Evolutionary conservation across 1,140 invertebrate genomes (phyloP), one percentile per base, ranked within the genome.

Genomic region (Pentalonia nigronervosa): DNA sequence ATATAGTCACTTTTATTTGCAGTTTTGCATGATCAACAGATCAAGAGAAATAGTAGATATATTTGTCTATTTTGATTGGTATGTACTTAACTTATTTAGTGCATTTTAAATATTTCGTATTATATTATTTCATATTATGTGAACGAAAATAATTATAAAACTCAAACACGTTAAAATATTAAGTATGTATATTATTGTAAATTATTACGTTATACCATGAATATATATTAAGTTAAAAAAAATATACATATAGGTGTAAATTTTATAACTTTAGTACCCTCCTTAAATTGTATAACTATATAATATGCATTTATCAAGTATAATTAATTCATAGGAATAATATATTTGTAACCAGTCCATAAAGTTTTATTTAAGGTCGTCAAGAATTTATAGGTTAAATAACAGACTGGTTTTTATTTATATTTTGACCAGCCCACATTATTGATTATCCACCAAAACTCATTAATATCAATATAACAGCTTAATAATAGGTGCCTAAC

Each of bases 281-380:
- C 60, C 14, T 76, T 76, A 34, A n/a, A 76, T 76, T n/a, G 14
- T 76, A 76, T 76, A 76, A n/a, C 60, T 76, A 76, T n/a, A 84
- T 25, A 36, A 47, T 60, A 41, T 20, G 36, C 17, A 21, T 90
- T 89, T 11, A 56, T 89, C 34, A 41, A 41, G 41, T 89, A 56
- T 56, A 89, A 89, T 89, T 56, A 89, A 90, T 90, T 60, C 53
- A 60, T 67, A 45, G 17, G 36, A 14, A 45, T 53, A 36, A 36
- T 89, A 30, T 90, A 67, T 67, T 34, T 41, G 36, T 90, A 56
- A 90, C 89, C 36, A n/a, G 89, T 67, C 34, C 25, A 67, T 67
- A n/a, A 67, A 45, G 56, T 45, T 36, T 90, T 90, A 90, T 90
- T 90, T 90, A 56, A 90, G 89, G 89, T 67, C 89, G 20, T 90